Base-by-base conservation (phyloP, 2,113 vertebrate species). In the Pholis gunnellus region DNA sequence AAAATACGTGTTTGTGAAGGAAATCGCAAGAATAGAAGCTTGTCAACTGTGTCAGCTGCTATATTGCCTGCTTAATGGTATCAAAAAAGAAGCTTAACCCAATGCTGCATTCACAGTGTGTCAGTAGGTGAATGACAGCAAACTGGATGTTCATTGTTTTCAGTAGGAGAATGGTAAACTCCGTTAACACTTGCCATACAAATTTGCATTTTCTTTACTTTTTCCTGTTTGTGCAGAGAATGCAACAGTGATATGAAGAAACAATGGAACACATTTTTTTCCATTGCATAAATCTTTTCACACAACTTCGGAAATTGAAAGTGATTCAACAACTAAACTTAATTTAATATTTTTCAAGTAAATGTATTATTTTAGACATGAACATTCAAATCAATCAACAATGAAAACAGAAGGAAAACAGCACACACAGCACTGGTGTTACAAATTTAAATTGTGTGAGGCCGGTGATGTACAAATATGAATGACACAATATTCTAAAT, bases 121-220 rank as follows among this genome's bases (percentile, higher is more conserved):
- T 61, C 29, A 44, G 46, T 48, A 6, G 29, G 40, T 10, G 11
- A n/a, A 18, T 25, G 56, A 72, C 67, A 44, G 59, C 7, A 54
- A 64, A 50, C 18, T 42, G 6, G 25, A 44, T 44, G 9, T 61
- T 18, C 6, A 46, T 9, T 22, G 69, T 72, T 44, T 54, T 20
- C 71, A 73, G 40, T 15, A 14, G 25, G 52, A 42, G 71, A 17
- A 34, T 25, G n/a, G 9, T 54, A 52, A 75, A 75, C 44, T 61
- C 5, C 7, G 22, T 5, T n/a, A 66, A 54, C 22, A 38, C 27
- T 13, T 42, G 5, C n/a, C 9, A 18, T 42, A 2, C 56, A 40
- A 57, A 57, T 4, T 56, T 27, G 27, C 9, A 68, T 52, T 54
- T 15, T 42, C 4, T 36, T 3, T 11, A 42, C 52, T n/a, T 9